A percentile compares a stretch with the other conserved stretches of the same genome.
Conservation (phyloP, 1,140 invertebrate genomes). For the Procambarus virginalis region DNA sequence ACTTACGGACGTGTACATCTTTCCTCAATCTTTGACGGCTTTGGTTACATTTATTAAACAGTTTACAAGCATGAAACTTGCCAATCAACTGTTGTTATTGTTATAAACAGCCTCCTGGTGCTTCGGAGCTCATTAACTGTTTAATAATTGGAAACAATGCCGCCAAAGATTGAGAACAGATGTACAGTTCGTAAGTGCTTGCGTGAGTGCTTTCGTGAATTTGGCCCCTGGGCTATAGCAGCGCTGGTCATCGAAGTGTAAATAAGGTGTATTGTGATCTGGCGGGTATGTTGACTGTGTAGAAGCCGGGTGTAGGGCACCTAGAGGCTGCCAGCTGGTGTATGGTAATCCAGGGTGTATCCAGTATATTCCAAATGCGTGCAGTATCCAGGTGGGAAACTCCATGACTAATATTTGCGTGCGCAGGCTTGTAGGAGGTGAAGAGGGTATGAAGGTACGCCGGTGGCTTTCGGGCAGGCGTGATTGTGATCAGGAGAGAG, state of each 20-base stretch:
- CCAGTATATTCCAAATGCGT: too few species aligned
- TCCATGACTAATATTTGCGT: constrained; percentile 5
- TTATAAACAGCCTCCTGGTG: too few species aligned
- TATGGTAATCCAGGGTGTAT: constrained; percentile 4
- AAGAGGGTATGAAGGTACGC: constrained; percentile 16
- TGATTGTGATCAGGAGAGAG: constrained; percentile 25
- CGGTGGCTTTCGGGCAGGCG: background rate
- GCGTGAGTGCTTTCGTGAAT: too few species aligned
- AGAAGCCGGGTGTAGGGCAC: background rate
- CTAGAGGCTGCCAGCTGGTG: background rate
- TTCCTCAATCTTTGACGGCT: too few species aligned
- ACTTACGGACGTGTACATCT: too few species aligned
- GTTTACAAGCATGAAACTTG: too few species aligned
- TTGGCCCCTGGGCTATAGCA: constrained; percentile 36
- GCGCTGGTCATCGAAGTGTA: background rate
- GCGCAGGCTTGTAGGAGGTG: constrained; percentile 6
- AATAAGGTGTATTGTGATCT: constrained; percentile 1
- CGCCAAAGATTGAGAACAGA: too few species aligned
- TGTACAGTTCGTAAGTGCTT: too few species aligned
- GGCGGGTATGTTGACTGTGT: background rate
- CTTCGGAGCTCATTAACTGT: too few species aligned
- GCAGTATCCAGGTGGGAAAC: background rate
- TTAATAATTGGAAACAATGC: too few species aligned
- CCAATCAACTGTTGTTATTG: too few species aligned
- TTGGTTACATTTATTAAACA: too few species aligned